Percentiles rank a stretch among this genome's conserved stretches.
These are phyloP conservation scores for Pampus argenteus DNA, from an alignment of 2,797 vertebrate species.

Conservation along the genomic window DNA sequence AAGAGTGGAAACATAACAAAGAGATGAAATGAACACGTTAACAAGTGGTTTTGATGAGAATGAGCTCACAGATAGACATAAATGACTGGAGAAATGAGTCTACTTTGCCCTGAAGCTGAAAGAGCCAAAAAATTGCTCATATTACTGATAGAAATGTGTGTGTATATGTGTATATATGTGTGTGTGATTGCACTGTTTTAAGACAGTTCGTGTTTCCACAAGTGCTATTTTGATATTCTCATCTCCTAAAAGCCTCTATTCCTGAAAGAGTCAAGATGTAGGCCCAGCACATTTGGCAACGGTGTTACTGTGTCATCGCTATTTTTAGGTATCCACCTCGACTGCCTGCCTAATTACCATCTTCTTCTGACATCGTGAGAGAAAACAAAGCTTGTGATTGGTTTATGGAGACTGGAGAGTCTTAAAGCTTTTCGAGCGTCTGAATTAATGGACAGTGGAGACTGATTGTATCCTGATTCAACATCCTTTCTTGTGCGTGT, in stretches of 20 bases:
- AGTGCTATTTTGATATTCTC: constrained; percentile 52
- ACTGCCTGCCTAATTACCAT: constrained; percentile 60
- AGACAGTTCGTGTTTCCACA: constrained; percentile 32
- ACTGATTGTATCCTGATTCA: constrained; percentile 46
- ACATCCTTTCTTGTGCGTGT: not conserved
- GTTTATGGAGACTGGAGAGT: constrained; percentile 41
- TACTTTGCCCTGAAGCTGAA: constrained; percentile 26
- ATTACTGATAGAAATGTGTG: constrained; percentile 39
- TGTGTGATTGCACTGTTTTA: constrained; percentile 35
- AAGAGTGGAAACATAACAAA: not conserved
- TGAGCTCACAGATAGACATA: constrained; percentile 24
- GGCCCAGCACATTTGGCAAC: constrained; percentile 28
- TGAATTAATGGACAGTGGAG: constrained; percentile 18
- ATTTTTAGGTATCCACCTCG: constrained; percentile 56
- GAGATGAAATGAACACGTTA: constrained; percentile 38
- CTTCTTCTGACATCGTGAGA: constrained; percentile 47
- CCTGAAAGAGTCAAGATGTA: constrained; percentile 43
- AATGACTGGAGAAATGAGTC: constrained; percentile 55
- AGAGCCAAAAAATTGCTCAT: constrained; percentile 48
- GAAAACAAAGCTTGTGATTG: constrained; percentile 57
- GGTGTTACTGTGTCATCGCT: constrained; percentile 53
- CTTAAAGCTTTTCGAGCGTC: constrained; percentile 46
- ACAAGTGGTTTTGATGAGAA: constrained; percentile 52
- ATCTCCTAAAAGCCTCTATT: constrained; percentile 19
- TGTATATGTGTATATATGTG: constrained; percentile 26